Conservation (phyloP, 2,888 invertebrate genomes). For the Scotopteryx bipunctaria region DNA sequence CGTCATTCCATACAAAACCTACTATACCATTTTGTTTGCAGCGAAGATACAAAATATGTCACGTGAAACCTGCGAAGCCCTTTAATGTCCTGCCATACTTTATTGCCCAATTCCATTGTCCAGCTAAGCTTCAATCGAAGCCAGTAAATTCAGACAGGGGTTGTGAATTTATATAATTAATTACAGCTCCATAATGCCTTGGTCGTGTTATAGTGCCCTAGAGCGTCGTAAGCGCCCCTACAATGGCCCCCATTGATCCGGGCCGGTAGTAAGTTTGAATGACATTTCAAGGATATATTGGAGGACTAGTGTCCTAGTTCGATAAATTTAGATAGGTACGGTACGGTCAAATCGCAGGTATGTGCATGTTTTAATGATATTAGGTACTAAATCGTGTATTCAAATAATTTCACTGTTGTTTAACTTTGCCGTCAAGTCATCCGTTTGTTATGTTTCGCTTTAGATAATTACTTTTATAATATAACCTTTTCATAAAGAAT, state of each 20-base stretch:
- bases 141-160: conserved; percentile 44
- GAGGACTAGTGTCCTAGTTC: conserved; percentile 5
- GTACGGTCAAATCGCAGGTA: conserved; percentile 7
- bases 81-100: conserved; percentile 20
- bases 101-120: conserved; percentile 39
- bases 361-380: background rate
- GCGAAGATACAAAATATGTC: conserved; percentile 7
- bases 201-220: conserved; percentile 60
- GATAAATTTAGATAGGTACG: conserved; percentile 20
- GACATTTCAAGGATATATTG: conserved; percentile 41
- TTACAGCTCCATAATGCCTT: conserved; percentile 61
- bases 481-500: background rate
- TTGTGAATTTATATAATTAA: conserved; percentile 70
- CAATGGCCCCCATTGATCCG: conserved; percentile 56
- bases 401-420: no score
- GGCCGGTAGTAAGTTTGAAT: conserved; percentile 57
- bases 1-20: no score
- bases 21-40: background rate
- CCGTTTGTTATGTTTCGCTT: no score
- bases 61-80: conserved; percentile 19
- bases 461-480: background rate
- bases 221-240: conserved; percentile 57
- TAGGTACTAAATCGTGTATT: no score
- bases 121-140: conserved; percentile 52
- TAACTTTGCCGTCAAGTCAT: no score